Evolutionary conservation across 2,113 vertebrate genomes (phyloP), one percentile per base, ranked within the genome.

Genomic region (Protobothrops flavoviridis): DNA sequence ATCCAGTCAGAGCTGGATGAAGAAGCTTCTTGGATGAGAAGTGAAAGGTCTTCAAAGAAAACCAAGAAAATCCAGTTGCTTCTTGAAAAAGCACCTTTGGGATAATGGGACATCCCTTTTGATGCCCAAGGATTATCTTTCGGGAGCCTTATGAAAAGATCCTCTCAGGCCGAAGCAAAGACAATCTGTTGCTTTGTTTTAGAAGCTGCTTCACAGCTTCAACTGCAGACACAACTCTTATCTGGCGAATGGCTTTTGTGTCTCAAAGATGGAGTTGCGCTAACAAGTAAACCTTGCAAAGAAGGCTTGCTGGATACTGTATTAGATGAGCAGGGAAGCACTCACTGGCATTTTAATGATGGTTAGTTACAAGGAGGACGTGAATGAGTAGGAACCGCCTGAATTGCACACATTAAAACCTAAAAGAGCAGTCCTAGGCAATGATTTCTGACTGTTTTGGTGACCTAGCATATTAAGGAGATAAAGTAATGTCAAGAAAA

Each of bases 401-500:
- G 94, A 94, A 94, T 96, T 91, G 91, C 15, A 20, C 12, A 17
- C 33, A 85, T 11, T 94, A 89, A 50, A 88, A 26, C 96, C 90
- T 87, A 81, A 81, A 87, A 89, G 90, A 88, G 21, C 53, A 92
- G 91, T 94, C 39, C 33, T 90, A 17, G 21, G 13, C 93, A 93
- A 94, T 91, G 90, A 56, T 94, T 91, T 93, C 33, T 93, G 93
- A 55, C 56, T 53, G 45, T 95, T 95, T 92, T 57, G 93, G 85
- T 90, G 85, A 95, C 93, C 94, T 43, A 88, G 48, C 86, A 17
- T 94, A 89, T 93, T 94, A 92, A 89, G 61, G 88, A 93, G 95
- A 95, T 92, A 95, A 94, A 95, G 93, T 85, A 59, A 93, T 86
- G 93, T 96, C 95, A 96, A 24, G 94, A 96, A 95, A 2, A 85